Evolutionary conservation across 2,888 invertebrate species (phyloP).

Genomic region (Hylaea fasciaria): DNA sequence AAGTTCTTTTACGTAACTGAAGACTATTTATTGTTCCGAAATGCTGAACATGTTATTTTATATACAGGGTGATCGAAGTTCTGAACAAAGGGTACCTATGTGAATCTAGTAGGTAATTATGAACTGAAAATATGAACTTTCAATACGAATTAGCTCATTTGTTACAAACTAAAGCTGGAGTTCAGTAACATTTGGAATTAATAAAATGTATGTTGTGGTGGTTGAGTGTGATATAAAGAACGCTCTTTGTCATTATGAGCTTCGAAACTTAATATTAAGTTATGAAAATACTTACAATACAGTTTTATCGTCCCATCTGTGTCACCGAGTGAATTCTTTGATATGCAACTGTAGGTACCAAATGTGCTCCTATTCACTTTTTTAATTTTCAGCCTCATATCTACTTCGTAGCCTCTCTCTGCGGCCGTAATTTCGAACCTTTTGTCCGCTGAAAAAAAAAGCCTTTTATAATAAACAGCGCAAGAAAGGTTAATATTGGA

Average conservation of each 20-base stretch:
- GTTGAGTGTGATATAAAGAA: too few relatives aligned
- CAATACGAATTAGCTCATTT: too few relatives aligned
- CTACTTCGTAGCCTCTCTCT: conserved; percentile 88
- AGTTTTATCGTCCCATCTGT: conserved; percentile 89
- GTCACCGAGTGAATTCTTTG: conserved; percentile 90
- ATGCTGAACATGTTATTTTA: conserved; percentile 22
- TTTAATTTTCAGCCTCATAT: conserved; percentile 89
- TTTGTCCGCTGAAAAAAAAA: conserved; percentile 74
- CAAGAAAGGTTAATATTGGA: conserved; percentile 13
- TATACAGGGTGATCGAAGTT: conserved; percentile 14
- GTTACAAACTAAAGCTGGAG: too few relatives aligned
- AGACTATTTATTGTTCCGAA: conserved; percentile 17
- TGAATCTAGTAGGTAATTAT: background rate
- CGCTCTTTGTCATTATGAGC: background rate
- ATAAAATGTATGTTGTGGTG: too few relatives aligned
- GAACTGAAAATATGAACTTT: background rate
- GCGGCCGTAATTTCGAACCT: conserved; percentile 80
- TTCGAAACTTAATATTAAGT: background rate
- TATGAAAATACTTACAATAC: conserved; percentile 1
- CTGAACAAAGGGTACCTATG: background rate
- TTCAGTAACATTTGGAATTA: too few relatives aligned
- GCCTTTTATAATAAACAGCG: conserved; percentile 29
- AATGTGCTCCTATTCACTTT: conserved; percentile 86
- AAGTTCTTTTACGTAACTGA: conserved; percentile 30
- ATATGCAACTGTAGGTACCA: conserved; percentile 89